Conservation (phyloP, 2,113 vertebrate genomes). For the Climacteris rufus region DNA sequence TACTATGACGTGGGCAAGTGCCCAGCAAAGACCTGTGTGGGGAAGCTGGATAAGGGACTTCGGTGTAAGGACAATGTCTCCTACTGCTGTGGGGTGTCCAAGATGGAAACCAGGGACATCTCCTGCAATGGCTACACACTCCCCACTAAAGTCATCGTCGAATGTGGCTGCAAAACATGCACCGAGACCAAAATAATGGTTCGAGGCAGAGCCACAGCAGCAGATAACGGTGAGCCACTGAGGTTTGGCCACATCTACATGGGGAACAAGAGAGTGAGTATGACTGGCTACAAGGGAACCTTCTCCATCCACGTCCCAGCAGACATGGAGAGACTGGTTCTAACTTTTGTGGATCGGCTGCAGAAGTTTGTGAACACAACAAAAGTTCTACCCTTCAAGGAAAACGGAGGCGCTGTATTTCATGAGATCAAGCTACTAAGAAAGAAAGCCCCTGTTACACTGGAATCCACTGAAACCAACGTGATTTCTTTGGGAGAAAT, state of each 20-base stretch:
- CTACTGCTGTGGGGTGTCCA: conserved; percentile 89
- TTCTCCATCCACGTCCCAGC: conserved; percentile 90
- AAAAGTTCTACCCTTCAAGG: conserved; percentile 92
- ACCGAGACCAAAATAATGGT: conserved; percentile 84
- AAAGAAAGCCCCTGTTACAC: conserved; percentile 81
- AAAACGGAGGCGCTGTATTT: conserved; percentile 89
- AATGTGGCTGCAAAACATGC: conserved; percentile 90
- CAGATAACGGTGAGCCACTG: conserved; percentile 90
- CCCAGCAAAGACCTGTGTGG: conserved; percentile 78
- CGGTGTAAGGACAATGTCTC: conserved; percentile 85
- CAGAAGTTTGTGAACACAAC: conserved; percentile 96
- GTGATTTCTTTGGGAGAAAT: conserved; percentile 86
- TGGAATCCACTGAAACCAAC: conserved; percentile 83
- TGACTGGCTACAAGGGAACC: conserved; percentile 95
- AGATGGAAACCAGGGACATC: conserved; percentile 82
- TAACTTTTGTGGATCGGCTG: conserved; percentile 93
- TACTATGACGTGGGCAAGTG: conserved; percentile 91
- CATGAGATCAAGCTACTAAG: conserved; percentile 92
- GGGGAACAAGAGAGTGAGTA: conserved; percentile 84
- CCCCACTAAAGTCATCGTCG: conserved; percentile 81
- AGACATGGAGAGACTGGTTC: conserved; percentile 87
- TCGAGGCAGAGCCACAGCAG: conserved; percentile 85
- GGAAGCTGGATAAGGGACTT: conserved; percentile 83
- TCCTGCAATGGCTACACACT: conserved; percentile 84
- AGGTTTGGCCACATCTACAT: conserved; percentile 94